Conservation (phyloP, 2,888 invertebrate species). For the Petrolisthes manimaculis region DNA sequence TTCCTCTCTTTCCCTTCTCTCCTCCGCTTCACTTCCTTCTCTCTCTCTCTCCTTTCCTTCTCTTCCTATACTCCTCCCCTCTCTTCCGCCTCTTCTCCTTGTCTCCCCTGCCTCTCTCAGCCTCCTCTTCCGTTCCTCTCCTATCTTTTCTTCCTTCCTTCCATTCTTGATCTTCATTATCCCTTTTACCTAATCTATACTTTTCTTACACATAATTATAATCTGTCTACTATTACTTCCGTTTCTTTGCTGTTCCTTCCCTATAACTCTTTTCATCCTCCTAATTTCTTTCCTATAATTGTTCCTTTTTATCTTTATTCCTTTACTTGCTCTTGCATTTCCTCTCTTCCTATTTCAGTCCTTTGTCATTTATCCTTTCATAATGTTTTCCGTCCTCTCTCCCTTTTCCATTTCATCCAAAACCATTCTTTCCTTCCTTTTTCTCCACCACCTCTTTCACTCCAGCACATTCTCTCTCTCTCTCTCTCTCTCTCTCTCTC, state of each 20-base stretch:
- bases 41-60: neutral
- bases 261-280: neutral
- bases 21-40: neutral
- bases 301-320: neutral
- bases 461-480: neutral
- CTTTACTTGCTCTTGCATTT: neutral
- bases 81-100: neutral
- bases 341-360: too few relatives aligned
- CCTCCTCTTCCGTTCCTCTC: neutral
- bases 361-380: neutral
- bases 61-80: neutral
- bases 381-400: neutral
- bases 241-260: neutral
- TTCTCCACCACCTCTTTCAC: neutral
- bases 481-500: neutral
- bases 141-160: too few relatives aligned
- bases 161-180: too few relatives aligned
- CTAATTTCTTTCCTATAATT: neutral
- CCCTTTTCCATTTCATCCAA: neutral
- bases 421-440: neutral
- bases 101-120: neutral
- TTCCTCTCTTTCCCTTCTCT: neutral
- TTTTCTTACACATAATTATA: too few relatives aligned
- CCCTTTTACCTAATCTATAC: too few relatives aligned
- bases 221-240: too few relatives aligned